phyloP scores from a whole-genome alignment of 2,888 invertebrate species.

The Catocala nupta region DNA sequence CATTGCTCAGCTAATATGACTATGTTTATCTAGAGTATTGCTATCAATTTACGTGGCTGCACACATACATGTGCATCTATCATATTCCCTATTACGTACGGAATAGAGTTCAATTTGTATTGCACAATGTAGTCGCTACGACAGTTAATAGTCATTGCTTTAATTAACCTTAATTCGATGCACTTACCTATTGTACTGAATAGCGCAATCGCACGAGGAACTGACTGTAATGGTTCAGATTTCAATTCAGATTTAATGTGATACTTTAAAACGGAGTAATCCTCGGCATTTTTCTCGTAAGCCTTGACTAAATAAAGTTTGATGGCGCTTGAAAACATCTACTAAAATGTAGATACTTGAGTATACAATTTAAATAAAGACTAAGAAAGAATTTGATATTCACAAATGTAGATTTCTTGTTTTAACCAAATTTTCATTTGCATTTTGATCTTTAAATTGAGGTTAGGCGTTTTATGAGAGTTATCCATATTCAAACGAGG shows the following conservation, averaged over 20 bases:
- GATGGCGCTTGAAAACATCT: constrained; percentile 15
- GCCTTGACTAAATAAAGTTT: constrained; percentile 27
- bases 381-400: constrained; percentile 34
- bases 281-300: constrained; percentile 9
- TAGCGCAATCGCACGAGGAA: constrained; percentile 57
- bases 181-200: constrained; percentile 66
- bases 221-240: constrained; percentile 52
- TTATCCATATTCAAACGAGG: constrained; percentile 48
- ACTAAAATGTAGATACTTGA: constrained; percentile 31
- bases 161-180: constrained; percentile 81
- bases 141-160: constrained; percentile 72
- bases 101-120: constrained; percentile 57
- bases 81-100: constrained; percentile 49
- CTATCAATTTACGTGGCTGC: constrained; percentile 58
- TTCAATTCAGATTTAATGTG: constrained; percentile 41
- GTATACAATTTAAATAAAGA: constrained; percentile 27
- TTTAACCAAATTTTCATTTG: constrained; percentile 13
- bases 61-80: constrained; percentile 40
- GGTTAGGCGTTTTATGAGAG: constrained; percentile 24
- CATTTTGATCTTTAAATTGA: constrained; percentile 24
- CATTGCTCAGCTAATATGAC: constrained; percentile 38
- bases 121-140: constrained; percentile 50
- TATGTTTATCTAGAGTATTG: constrained; percentile 43
- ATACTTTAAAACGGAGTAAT: constrained; percentile 16
- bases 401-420: constrained; percentile 35